These are phyloP conservation scores for Ptychochromis oligacanthus DNA, from an alignment of 2,113 vertebrate genomes.

Conservation along the genomic window DNA sequence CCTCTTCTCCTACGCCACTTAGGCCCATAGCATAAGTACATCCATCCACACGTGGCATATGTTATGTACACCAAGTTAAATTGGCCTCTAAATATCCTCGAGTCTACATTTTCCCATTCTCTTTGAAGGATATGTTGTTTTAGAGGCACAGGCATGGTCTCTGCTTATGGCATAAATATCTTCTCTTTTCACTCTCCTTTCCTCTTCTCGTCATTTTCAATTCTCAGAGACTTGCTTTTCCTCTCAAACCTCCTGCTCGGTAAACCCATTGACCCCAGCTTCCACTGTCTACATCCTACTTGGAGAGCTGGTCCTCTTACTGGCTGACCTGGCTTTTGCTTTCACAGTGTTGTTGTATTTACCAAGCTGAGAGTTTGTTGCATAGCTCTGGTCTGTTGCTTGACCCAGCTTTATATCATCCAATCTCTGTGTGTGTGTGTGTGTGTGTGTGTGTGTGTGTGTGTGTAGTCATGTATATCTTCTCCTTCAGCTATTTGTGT, in stretches of 20 bases:
- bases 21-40: constrained; percentile 20
- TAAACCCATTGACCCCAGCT: constrained; percentile 38
- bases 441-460: constrained; percentile 1
- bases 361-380: constrained; percentile 31
- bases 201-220: constrained; percentile 10
- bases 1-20: constrained; percentile 30
- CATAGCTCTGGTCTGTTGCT: constrained; percentile 37
- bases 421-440: constrained; percentile 4
- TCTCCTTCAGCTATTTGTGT: constrained; percentile 23
- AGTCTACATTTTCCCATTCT: constrained; percentile 22
- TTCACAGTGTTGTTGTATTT: constrained; percentile 30
- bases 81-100: constrained; percentile 31
- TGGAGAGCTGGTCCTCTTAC: constrained; percentile 36
- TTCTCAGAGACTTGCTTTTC: constrained; percentile 12
- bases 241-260: constrained; percentile 24
- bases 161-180: constrained; percentile 13
- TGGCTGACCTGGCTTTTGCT: constrained; percentile 64
- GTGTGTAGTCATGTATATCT: background rate
- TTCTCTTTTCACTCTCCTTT: background rate
- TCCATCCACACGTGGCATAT: constrained; percentile 9
- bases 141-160: constrained; percentile 1
- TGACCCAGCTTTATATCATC: constrained; percentile 49
- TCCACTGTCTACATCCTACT: constrained; percentile 18
- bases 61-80: constrained; percentile 23
- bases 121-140: constrained; percentile 35